These are phyloP conservation scores for Ptychoptera albimana DNA, from an alignment of 2,888 invertebrate genomes.

Conservation along the genomic window DNA sequence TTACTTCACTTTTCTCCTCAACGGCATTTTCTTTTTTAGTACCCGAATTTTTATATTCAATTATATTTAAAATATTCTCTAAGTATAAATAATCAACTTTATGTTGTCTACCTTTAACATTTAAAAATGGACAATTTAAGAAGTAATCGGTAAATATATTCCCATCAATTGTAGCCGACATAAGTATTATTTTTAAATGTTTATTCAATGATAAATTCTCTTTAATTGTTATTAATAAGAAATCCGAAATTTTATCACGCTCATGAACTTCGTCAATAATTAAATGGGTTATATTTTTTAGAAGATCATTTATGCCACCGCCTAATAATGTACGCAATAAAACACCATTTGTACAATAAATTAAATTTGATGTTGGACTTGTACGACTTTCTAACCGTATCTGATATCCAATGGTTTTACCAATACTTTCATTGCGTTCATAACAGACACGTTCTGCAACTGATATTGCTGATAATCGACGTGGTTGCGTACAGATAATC, in stretches of 20 bases:
- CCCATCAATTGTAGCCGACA: constrained; percentile 90
- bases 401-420: constrained; percentile 71
- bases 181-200: constrained; percentile 67
- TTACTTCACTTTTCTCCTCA: constrained; percentile 11
- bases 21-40: constrained; percentile 8
- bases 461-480: constrained; percentile 77
- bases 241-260: constrained; percentile 83
- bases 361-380: constrained; percentile 17
- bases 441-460: constrained; percentile 69
- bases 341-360: constrained; percentile 27
- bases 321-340: constrained; percentile 69
- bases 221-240: constrained; percentile 70
- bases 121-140: constrained; percentile 56
- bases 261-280: constrained; percentile 94
- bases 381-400: constrained; percentile 63
- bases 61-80: constrained; percentile 58
- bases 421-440: constrained; percentile 53
- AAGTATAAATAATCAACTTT: constrained; percentile 62
- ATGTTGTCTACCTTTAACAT: constrained; percentile 58
- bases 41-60: constrained; percentile 30
- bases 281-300: constrained; percentile 47
- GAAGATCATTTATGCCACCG: constrained; percentile 36
- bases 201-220: constrained; percentile 54
- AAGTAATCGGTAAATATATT: constrained; percentile 71
- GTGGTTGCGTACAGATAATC: constrained; percentile 86